Base-by-base conservation (phyloP, 2,797 vertebrate species). In the Discoglossus pictus region DNA sequence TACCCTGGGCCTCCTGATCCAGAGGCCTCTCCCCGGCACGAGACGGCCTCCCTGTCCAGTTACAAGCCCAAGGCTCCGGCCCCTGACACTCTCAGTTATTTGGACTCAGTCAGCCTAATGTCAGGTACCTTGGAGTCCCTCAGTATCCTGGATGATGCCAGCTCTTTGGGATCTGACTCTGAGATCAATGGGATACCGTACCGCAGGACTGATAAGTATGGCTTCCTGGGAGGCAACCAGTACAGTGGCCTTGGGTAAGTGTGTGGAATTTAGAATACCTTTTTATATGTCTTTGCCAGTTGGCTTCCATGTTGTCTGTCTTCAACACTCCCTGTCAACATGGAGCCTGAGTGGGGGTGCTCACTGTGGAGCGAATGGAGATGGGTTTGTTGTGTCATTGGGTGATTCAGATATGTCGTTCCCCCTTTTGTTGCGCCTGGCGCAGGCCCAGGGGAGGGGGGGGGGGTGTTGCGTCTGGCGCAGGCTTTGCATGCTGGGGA, bases 101-200 rank as follows among this genome's bases (percentile, higher is more conserved):
- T 95, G 70, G 94, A 97, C 74, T 95, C 93, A 0, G 94, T 92
- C 68, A 97, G 94, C 78, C 40, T 97, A 62, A 93, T 96, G 88
- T 97, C 94, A 0, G 94, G 94, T 34, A 97, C 94, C 0, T 55
- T 94, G 83, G 94, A 96, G 78, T 95, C 93, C 7, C 83, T 97
- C 65, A 86, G 86, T 1, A 73, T 92, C 36, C 87, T 88, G 2
- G 94, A 96, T 40, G 94, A 96, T 35, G 85, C 82, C 38, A 97
- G 94, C 82, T 96, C 94, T 1, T 1, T 95, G 65, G 94, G 93
- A 38, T 97, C 94, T 0, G 94, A 96, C 82, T 97, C 93, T 0
- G 94, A 97, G 81, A 84, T 91, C 77, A 95, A 94, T 3, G 94
- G 91, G 35, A 61, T 91, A 55, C 60, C 88, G 6, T 74, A 88